Evolutionary conservation across 2,797 vertebrate genomes (phyloP).

Genomic region (Chelon labrosus): DNA sequence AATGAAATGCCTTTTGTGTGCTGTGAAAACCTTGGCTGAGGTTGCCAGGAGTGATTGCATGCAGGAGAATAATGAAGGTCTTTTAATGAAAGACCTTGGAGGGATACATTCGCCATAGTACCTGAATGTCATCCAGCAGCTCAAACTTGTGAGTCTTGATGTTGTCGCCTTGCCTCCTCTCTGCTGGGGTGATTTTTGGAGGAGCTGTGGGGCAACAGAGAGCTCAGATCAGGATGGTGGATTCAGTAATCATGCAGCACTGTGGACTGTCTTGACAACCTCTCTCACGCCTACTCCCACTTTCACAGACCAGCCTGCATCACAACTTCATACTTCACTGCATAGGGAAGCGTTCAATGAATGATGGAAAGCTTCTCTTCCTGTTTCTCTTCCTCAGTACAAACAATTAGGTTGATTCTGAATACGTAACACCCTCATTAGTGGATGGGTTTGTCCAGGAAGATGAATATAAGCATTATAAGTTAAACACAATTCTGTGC

Average conservation of each 20-base stretch:
- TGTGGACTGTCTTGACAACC: slow-evolving; percentile 13
- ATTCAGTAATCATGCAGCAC: neutral
- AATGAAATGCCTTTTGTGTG: slow-evolving; percentile 26
- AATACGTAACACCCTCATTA: neutral
- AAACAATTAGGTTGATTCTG: neutral
- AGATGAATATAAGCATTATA: neutral
- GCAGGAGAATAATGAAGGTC: neutral
- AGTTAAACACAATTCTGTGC: neutral
- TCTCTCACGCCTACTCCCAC: neutral
- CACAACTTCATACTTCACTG: neutral
- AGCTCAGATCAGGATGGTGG: slow-evolving; percentile 1
- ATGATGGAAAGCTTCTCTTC: neutral
- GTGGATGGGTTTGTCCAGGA: neutral
- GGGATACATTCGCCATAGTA: slow-evolving; percentile 42
- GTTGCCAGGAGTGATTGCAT: neutral
- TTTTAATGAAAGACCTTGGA: slow-evolving; percentile 33
- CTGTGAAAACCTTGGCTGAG: slow-evolving; percentile 20
- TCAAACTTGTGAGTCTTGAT: slow-evolving; percentile 56
- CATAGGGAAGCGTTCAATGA: slow-evolving; percentile 24
- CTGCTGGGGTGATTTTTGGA: slow-evolving; percentile 17
- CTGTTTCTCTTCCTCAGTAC: slow-evolving; percentile 14
- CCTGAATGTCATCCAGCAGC: slow-evolving; percentile 79
- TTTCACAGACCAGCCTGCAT: slow-evolving; percentile 8
- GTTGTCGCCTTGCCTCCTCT: slow-evolving; percentile 32
- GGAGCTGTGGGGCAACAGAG: slow-evolving; percentile 53